Conservation (phyloP, 2,113 vertebrate genomes). For the Ochotona curzoniae region DNA sequence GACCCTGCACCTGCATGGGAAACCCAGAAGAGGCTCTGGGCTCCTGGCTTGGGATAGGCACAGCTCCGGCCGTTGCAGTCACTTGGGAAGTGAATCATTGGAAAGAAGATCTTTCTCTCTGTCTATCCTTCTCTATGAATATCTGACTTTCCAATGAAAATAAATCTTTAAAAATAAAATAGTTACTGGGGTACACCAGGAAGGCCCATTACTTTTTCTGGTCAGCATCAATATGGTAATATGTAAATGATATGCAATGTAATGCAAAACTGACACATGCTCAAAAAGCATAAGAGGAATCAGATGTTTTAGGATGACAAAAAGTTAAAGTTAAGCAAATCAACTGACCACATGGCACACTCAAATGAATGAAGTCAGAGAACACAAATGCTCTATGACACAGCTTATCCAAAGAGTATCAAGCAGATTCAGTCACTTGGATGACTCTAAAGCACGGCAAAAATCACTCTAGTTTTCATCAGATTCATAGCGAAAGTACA, state of each 20-base stretch:
- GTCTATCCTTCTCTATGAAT: no score
- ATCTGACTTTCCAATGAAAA: no score
- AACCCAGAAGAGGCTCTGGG: no score
- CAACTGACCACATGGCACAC: neutral
- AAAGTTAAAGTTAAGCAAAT: neutral
- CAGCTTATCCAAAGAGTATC: neutral
- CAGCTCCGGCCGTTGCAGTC: no score
- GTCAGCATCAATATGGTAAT: neutral
- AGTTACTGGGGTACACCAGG: neutral
- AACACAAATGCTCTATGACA: neutral
- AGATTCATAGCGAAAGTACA: neutral
- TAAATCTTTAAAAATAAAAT: no score
- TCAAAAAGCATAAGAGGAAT: neutral
- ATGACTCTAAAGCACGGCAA: neutral
- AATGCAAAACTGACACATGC: neutral
- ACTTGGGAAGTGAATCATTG: no score
- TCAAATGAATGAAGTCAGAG: neutral
- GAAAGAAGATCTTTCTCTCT: no score
- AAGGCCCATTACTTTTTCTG: neutral
- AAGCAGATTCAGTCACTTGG: neutral
- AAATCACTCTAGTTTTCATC: neutral
- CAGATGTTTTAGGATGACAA: neutral
- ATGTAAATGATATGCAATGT: neutral
- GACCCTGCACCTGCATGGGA: no score
- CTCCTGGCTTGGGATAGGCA: no score